Conservation (phyloP, 2,888 invertebrate genomes). For the Tetragonula carbonaria region DNA sequence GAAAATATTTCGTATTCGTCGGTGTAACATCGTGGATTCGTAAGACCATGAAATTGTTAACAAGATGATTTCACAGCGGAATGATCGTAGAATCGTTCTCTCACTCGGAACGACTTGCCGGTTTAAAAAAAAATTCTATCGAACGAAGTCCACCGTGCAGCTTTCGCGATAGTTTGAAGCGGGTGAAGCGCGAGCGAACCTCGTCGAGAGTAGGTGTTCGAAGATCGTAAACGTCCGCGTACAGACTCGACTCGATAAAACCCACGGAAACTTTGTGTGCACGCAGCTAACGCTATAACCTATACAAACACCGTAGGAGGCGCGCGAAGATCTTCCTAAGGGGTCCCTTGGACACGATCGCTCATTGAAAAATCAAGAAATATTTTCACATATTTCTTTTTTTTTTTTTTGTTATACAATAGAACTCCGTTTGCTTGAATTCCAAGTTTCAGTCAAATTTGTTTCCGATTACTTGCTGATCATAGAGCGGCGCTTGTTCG, state of each 20-base stretch:
- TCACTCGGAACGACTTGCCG: not conserved
- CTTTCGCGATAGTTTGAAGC: constrained; percentile 29
- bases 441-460: too few relatives aligned
- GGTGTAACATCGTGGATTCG: not conserved
- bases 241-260: constrained; percentile 74
- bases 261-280: constrained; percentile 66
- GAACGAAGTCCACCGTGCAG: constrained; percentile 16
- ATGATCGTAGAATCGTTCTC: not conserved
- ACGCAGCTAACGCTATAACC: constrained; percentile 57
- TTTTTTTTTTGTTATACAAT: too few relatives aligned
- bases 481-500: too few relatives aligned
- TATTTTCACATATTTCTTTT: too few relatives aligned
- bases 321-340: not conserved
- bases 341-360: not conserved
- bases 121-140: not conserved
- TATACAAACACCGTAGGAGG: constrained; percentile 48
- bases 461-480: too few relatives aligned
- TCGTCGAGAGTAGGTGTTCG: constrained; percentile 73
- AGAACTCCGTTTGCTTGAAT: too few relatives aligned
- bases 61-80: not conserved
- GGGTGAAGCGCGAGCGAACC: constrained; percentile 32
- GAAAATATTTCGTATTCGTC: too few relatives aligned
- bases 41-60: not conserved
- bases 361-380: not conserved
- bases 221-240: constrained; percentile 75